Evolutionary conservation across 2,888 invertebrate genomes (phyloP).

Genomic region (Tyria jacobaeae): DNA sequence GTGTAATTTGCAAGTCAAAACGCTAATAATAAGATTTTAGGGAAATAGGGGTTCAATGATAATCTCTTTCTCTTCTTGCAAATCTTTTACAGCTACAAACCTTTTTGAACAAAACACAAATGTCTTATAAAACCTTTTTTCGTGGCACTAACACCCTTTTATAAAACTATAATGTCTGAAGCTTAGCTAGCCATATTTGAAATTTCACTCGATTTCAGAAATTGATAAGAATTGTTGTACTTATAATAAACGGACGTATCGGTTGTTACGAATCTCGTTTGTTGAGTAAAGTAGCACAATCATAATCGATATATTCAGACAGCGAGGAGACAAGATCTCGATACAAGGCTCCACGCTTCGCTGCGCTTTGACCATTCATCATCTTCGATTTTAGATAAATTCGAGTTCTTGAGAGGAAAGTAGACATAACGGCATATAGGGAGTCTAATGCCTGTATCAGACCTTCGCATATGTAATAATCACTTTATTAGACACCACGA

Average conservation of each 20-base stretch:
- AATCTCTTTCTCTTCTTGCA: too few relatives aligned
- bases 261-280: constrained; percentile 44
- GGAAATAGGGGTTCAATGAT: too few relatives aligned
- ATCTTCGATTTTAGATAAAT: constrained; percentile 71
- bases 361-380: constrained; percentile 62
- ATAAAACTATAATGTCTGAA: neutral
- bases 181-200: constrained; percentile 34
- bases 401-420: constrained; percentile 58
- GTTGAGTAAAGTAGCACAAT: constrained; percentile 47
- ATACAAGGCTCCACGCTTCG: constrained; percentile 50
- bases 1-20: too few relatives aligned
- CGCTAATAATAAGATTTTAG: too few relatives aligned
- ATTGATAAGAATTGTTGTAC: constrained; percentile 42
- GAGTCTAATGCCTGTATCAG: constrained; percentile 34
- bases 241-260: constrained; percentile 40
- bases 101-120: too few relatives aligned
- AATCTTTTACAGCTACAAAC: too few relatives aligned
- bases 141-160: neutral
- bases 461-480: neutral
- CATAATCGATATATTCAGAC: constrained; percentile 56
- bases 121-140: neutral
- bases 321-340: constrained; percentile 55
- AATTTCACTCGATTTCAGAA: constrained; percentile 38
- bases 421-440: constrained; percentile 55
- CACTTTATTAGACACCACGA: neutral